Conservation (phyloP, 2,888 invertebrate species). For the Drosophila leonis region DNA sequence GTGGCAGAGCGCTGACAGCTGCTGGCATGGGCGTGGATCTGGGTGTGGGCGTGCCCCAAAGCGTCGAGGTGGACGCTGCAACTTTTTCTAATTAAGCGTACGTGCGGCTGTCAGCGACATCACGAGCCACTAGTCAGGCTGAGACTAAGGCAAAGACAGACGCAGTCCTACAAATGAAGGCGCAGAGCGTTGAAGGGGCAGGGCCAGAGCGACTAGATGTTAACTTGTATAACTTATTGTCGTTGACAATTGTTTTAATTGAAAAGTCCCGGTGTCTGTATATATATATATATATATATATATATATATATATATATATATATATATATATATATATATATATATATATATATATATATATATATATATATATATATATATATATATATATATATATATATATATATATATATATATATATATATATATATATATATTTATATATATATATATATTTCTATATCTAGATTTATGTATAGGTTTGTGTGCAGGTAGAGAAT, state of each 20-base stretch:
- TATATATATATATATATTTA: neutral
- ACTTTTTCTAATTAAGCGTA: slow-evolving; percentile 80
- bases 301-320: slow-evolving; percentile 8
- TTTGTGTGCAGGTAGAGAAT: slow-evolving; percentile 18
- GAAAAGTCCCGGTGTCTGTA: slow-evolving; percentile 52
- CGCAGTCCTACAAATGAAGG: slow-evolving; percentile 1
- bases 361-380: neutral
- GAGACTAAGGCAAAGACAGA: neutral
- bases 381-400: too few relatives aligned
- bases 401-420: neutral
- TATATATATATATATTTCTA: neutral
- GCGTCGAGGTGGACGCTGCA: slow-evolving; percentile 53
- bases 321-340: neutral
- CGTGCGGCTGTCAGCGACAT: slow-evolving; percentile 73
- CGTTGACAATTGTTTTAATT: slow-evolving; percentile 79
- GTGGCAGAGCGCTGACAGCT: slow-evolving; percentile 63
- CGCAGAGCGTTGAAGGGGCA: neutral
- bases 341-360: neutral
- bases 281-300: neutral
- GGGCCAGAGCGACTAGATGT: slow-evolving; percentile 40
- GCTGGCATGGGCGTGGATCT: slow-evolving; percentile 11
- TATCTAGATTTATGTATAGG: neutral
- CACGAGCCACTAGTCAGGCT: slow-evolving; percentile 33
- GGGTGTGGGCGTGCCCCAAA: slow-evolving; percentile 24
- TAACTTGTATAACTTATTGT: slow-evolving; percentile 70